Evolutionary conservation across 2,113 vertebrate genomes (phyloP).

Genomic region (Notiomystis cincta): DNA sequence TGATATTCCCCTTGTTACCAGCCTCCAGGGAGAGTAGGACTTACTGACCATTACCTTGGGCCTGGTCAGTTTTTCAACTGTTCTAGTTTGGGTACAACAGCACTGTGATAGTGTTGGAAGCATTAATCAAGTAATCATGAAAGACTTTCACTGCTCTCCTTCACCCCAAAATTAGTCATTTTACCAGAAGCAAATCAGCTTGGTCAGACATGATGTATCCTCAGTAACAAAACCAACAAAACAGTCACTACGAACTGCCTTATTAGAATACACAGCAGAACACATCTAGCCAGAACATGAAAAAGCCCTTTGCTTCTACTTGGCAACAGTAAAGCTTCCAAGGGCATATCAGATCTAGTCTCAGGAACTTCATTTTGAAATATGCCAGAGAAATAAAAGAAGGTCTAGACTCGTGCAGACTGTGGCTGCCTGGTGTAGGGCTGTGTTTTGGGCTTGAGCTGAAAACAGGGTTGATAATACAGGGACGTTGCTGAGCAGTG

Average conservation of each 20-base stretch:
- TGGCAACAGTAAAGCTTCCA: background rate
- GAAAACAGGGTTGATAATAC: background rate
- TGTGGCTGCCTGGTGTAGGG: background rate
- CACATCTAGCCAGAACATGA: background rate
- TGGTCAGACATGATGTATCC: background rate
- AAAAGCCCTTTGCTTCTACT: background rate
- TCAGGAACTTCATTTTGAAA: background rate
- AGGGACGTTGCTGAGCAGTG: background rate
- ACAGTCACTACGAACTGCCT: background rate
- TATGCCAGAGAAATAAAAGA: accelerated
- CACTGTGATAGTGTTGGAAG: background rate
- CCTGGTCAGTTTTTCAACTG: background rate
- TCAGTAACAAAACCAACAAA: background rate
- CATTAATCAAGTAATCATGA: background rate
- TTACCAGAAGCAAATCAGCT: background rate
- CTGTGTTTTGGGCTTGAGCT: background rate
- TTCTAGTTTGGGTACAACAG: background rate
- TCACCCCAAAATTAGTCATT: background rate
- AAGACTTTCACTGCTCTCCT: background rate
- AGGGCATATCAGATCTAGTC: background rate
- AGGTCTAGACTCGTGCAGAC: background rate
- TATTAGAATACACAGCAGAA: background rate
- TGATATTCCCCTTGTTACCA: background rate
- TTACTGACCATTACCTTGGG: background rate
- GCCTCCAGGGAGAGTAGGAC: background rate